Percentiles rank a stretch among this genome's conserved stretches.
Conservation (phyloP, 1,140 invertebrate genomes). For the Brachionus calyciflorus region DNA sequence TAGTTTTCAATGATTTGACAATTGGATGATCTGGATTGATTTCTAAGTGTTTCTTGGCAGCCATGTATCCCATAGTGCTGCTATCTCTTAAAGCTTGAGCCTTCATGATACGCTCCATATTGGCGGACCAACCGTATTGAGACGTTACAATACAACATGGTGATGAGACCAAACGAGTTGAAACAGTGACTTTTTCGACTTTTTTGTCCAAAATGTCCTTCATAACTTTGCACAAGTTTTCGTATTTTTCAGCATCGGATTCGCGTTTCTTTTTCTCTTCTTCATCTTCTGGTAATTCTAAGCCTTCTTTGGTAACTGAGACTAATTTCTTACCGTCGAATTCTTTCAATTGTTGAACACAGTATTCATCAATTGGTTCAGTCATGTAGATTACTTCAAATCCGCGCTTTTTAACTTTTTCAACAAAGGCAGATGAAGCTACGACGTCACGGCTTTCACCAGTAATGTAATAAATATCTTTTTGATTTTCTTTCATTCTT, state of each 20-base stretch:
- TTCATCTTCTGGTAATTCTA: slow-evolving; percentile 81
- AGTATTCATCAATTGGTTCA: slow-evolving; percentile 98
- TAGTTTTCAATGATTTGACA: slow-evolving; percentile 80
- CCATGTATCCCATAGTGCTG: slow-evolving; percentile 97
- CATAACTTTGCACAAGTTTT: slow-evolving; percentile 92
- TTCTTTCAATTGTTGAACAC: slow-evolving; percentile 94
- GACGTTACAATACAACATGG: slow-evolving; percentile 98
- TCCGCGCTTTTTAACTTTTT: slow-evolving; percentile 90
- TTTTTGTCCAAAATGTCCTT: slow-evolving; percentile 96
- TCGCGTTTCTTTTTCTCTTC: slow-evolving; percentile 95
- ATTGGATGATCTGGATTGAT: slow-evolving; percentile 98
- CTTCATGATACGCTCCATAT: slow-evolving; percentile 99
- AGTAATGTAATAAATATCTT: slow-evolving; percentile 96
- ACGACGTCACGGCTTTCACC: slow-evolving; percentile 91
- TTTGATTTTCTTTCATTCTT: slow-evolving; percentile 96
- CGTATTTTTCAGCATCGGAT: slow-evolving; percentile 62
- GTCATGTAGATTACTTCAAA: slow-evolving; percentile 99
- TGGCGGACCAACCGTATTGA: slow-evolving; percentile 97
- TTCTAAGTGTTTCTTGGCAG: slow-evolving; percentile 64
- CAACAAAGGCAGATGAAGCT: slow-evolving; percentile 92
- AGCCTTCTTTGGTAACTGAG: slow-evolving; percentile 93
- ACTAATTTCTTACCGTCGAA: slow-evolving; percentile 93
- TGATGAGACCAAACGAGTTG: slow-evolving; percentile 85
- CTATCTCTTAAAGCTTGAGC: slow-evolving; percentile 89
- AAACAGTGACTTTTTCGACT: slow-evolving; percentile 91